These are phyloP conservation scores for Danaus plexippus DNA, from an alignment of 1,140 invertebrate species.

Conservation along the genomic window DNA sequence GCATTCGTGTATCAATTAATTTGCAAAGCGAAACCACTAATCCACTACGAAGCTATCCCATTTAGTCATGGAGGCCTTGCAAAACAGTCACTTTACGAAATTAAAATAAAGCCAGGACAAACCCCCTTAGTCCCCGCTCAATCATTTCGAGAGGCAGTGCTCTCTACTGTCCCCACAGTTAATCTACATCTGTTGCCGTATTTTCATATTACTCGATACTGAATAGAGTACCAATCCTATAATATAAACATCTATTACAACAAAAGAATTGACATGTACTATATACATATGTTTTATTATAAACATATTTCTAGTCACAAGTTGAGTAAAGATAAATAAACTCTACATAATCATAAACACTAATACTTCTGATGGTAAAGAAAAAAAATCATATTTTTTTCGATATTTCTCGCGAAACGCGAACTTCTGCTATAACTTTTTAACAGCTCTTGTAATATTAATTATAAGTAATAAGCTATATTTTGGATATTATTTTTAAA, in stretches of 20 bases:
- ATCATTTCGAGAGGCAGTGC: conserved; percentile 62
- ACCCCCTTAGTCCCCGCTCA: conserved; percentile 63
- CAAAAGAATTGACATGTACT: too few species aligned
- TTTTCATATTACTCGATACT: conserved; percentile 36
- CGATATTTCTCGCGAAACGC: too few species aligned
- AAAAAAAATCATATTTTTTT: too few species aligned
- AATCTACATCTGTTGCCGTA: conserved; percentile 41
- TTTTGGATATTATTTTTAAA: not conserved
- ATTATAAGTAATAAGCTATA: too few species aligned
- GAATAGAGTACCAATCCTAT: conserved; percentile 17
- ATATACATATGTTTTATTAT: too few species aligned
- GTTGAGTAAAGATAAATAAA: too few species aligned
- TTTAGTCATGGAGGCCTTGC: conserved; percentile 50
- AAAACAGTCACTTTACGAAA: conserved; percentile 67
- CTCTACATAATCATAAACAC: too few species aligned
- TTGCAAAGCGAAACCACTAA: conserved; percentile 39
- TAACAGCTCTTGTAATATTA: too few species aligned
- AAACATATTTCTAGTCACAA: too few species aligned
- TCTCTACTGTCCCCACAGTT: conserved; percentile 53
- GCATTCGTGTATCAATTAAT: conserved; percentile 24
- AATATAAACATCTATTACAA: not conserved
- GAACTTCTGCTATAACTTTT: too few species aligned
- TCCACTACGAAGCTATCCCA: conserved; percentile 37
- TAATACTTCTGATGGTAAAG: too few species aligned
- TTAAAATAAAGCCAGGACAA: conserved; percentile 66